Evolutionary conservation across 2,888 invertebrate species (phyloP).

Genomic region (Azorinus chamasolen): DNA sequence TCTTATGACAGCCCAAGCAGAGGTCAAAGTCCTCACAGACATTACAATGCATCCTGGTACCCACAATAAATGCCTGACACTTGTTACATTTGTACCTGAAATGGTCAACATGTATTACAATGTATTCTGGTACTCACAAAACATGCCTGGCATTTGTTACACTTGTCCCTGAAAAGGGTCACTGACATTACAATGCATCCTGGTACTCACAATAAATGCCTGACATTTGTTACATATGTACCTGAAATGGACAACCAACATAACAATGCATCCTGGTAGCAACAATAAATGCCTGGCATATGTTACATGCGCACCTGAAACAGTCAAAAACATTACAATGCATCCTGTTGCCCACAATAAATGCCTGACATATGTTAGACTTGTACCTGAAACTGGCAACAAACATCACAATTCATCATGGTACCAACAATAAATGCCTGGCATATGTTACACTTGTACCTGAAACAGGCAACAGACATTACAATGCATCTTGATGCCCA

Average conservation of each 20-base stretch:
- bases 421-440: too few species aligned
- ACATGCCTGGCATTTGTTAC: too few species aligned
- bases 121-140: too few species aligned
- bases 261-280: too few species aligned
- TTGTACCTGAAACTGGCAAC: slow-evolving; percentile 79
- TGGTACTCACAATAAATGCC: slow-evolving; percentile 84
- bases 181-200: slow-evolving; percentile 85
- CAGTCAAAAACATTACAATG: slow-evolving; percentile 85
- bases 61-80: slow-evolving; percentile 85
- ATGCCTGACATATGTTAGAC: slow-evolving; percentile 85
- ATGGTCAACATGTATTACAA: too few species aligned
- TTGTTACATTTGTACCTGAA: slow-evolving; percentile 85
- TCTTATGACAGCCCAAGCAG: slow-evolving; percentile 83
- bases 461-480: slow-evolving; percentile 85
- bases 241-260: slow-evolving; percentile 69
- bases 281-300: too few species aligned
- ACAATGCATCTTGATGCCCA: slow-evolving; percentile 85
- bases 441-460: too few species aligned
- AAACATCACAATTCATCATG: too few species aligned
- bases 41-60: slow-evolving; percentile 84
- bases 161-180: slow-evolving; percentile 86
- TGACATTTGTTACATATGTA: slow-evolving; percentile 85
- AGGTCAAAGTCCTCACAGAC: slow-evolving; percentile 85
- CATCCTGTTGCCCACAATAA: slow-evolving; percentile 85
- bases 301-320: too few species aligned